Conservation (phyloP, 2,888 invertebrate genomes). For the Drosophila gaucha region DNA sequence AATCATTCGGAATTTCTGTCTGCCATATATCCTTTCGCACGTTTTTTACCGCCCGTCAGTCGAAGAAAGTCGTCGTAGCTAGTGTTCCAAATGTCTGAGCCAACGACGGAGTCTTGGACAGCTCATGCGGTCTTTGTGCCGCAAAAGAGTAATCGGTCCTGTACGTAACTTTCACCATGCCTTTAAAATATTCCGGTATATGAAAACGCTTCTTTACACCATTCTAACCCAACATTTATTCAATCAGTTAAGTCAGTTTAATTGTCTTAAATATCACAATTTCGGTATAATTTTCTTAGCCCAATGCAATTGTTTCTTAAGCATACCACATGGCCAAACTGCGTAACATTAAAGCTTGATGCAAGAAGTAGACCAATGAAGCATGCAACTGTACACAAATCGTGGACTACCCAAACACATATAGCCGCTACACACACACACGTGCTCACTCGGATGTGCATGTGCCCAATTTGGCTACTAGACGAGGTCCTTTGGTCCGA, state of each 20-base stretch:
- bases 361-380: constrained; percentile 1
- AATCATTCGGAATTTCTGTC: too few relatives aligned
- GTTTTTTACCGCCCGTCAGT: too few relatives aligned
- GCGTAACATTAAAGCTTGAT: constrained; percentile 4
- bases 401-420: constrained; percentile 4
- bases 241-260: not conserved
- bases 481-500: constrained; percentile 32
- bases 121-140: too few relatives aligned
- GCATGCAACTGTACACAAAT: constrained; percentile 21
- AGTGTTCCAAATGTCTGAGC: too few relatives aligned
- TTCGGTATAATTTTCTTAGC: not conserved
- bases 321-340: not conserved
- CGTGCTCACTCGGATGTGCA: not conserved
- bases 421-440: not conserved
- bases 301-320: not conserved
- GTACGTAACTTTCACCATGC: too few relatives aligned
- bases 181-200: too few relatives aligned
- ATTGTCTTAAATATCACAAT: not conserved
- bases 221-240: not conserved
- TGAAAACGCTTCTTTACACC: too few relatives aligned
- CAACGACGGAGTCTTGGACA: too few relatives aligned
- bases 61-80: too few relatives aligned
- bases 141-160: too few relatives aligned
- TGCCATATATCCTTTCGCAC: too few relatives aligned
- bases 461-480: constrained; percentile 2